Conservation (phyloP, 1,140 invertebrate genomes). For the Nephotettix cincticeps region DNA sequence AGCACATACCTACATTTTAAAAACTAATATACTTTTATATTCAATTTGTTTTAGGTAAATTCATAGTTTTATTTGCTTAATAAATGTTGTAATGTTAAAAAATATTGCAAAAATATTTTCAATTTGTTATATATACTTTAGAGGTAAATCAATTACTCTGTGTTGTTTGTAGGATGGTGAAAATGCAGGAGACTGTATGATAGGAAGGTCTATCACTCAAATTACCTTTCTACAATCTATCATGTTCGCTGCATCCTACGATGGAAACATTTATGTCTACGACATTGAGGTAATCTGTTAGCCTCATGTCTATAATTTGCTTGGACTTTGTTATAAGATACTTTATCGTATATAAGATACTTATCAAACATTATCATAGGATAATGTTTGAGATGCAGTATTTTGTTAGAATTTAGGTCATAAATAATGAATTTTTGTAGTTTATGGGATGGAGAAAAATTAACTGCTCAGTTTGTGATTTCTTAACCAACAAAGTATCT, state of each 20-base stretch:
- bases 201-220: background rate
- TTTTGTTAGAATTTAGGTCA: no score
- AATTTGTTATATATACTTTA: background rate
- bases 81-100: background rate
- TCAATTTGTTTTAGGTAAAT: background rate
- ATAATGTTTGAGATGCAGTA: no score
- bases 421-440: no score
- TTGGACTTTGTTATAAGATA: no score
- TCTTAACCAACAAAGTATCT: no score
- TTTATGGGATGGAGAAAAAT: no score
- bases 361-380: no score
- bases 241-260: background rate
- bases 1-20: background rate
- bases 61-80: background rate
- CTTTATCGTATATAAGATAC: no score
- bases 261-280: background rate
- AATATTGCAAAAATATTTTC: background rate
- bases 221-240: background rate
- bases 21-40: background rate
- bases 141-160: background rate
- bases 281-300: background rate
- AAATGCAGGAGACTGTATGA: background rate
- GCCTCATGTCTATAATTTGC: no score
- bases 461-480: no score
- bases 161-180: background rate